Conservation (phyloP, 2,888 invertebrate species). For the Synergus itoensis region DNA sequence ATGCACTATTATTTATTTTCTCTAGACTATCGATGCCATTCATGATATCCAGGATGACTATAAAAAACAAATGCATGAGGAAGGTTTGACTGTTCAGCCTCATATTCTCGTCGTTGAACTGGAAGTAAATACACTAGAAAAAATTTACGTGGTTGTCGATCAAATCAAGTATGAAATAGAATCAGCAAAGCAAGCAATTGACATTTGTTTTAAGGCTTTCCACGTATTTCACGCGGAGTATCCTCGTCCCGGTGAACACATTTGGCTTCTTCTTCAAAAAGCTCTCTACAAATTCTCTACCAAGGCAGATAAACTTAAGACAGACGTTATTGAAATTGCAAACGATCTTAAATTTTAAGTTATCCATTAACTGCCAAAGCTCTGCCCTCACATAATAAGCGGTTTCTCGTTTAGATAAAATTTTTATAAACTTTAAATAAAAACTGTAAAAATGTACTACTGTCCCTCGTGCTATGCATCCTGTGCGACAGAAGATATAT, state of each 20-base stretch:
- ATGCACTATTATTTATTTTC: neutral
- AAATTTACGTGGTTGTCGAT: too few relatives aligned
- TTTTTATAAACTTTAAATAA: too few relatives aligned
- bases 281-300: constrained; percentile 5
- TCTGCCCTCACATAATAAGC: too few relatives aligned
- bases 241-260: constrained; percentile 25
- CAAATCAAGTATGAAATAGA: too few relatives aligned
- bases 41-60: neutral
- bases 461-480: constrained; percentile 45
- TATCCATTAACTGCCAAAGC: neutral
- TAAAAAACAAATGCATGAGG: neutral
- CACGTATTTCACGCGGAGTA: neutral
- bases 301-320: neutral
- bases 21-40: constrained; percentile 5
- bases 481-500: constrained; percentile 40
- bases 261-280: constrained; percentile 38
- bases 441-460: constrained; percentile 43
- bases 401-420: too few relatives aligned
- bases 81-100: constrained; percentile 27
- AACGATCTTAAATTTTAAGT: neutral
- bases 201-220: too few relatives aligned
- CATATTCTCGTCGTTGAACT: constrained; percentile 34
- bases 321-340: constrained; percentile 5
- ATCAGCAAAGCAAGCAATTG: too few relatives aligned
- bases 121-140: constrained; percentile 11